A percentile compares a stretch with the other conserved stretches of the same genome.
phyloP scores from a whole-genome alignment of 2,797 vertebrate species.

The Clarias pachynema region DNA sequence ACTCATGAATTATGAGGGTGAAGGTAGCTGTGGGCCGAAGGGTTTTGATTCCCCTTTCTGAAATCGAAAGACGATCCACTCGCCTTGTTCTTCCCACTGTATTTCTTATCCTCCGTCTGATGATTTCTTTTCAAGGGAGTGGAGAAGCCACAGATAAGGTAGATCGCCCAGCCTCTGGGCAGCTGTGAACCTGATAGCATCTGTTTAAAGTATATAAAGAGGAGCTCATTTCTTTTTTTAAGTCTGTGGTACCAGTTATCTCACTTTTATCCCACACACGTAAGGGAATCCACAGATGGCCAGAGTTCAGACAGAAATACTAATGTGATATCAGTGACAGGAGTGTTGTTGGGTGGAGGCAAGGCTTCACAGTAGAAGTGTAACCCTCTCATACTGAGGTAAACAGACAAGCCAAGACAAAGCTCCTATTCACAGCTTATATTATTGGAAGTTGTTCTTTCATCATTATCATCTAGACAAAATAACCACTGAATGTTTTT shows the following conservation, averaged over 20 bases:
- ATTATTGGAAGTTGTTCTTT: constrained; percentile 51
- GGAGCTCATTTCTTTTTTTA: constrained; percentile 60
- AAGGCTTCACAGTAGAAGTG: constrained; percentile 46
- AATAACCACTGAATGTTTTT: constrained; percentile 64
- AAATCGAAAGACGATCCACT: constrained; percentile 51
- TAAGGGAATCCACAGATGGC: constrained; percentile 68
- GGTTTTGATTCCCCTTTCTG: constrained; percentile 49
- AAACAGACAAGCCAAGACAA: constrained; percentile 56
- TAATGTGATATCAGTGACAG: constrained; percentile 61
- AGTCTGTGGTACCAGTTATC: constrained; percentile 65
- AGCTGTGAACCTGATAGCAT: constrained; percentile 75
- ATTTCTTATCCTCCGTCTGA: constrained; percentile 56
- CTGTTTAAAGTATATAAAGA: constrained; percentile 72
- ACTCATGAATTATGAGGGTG: constrained; percentile 50
- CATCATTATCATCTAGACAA: constrained; percentile 65
- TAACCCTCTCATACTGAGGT: constrained; percentile 47
- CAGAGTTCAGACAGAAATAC: constrained; percentile 63
- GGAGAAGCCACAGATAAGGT: constrained; percentile 67
- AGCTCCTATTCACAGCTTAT: constrained; percentile 47
- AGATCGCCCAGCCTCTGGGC: constrained; percentile 66
- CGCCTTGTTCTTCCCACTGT: constrained; percentile 52
- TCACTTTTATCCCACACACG: constrained; percentile 64
- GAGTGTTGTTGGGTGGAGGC: constrained; percentile 36
- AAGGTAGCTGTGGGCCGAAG: constrained; percentile 49
- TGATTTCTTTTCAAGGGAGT: constrained; percentile 69